Percentiles rank a stretch among this genome's conserved stretches.
These are phyloP conservation scores for Caenorhabditis angaria DNA, from an alignment of 2,888 invertebrate species.

Conservation along the genomic window DNA sequence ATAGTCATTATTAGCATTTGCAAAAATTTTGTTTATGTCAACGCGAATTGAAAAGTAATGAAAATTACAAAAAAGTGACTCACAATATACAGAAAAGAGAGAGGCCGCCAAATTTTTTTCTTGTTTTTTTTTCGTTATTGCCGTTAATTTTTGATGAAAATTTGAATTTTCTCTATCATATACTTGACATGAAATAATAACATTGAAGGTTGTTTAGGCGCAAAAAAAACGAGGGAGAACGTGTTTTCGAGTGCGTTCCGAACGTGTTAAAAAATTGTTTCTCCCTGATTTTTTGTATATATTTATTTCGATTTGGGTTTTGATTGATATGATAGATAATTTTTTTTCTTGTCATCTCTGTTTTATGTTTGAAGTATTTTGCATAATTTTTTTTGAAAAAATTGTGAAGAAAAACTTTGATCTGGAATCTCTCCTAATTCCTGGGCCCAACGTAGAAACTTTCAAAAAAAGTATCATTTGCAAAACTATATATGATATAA, in stretches of 20 bases:
- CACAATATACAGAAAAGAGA: not conserved
- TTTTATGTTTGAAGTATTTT: no score
- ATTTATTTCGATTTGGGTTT: not conserved
- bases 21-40: not conserved
- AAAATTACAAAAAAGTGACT: not conserved
- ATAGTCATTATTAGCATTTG: not conserved
- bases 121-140: not conserved
- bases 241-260: conserved; percentile 4
- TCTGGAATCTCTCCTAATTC: no score
- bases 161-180: not conserved
- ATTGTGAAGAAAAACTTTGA: no score
- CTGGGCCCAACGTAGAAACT: no score
- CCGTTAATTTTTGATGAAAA: not conserved
- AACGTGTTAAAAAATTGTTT: conserved; percentile 2
- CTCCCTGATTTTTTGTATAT: not conserved
- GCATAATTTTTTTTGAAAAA: no score
- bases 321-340: conserved; percentile 2
- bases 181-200: not conserved
- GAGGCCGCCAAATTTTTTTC: not conserved
- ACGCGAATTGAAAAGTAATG: conserved; percentile 4
- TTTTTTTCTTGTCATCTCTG: not conserved
- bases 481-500: no score
- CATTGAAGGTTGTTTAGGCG: not conserved
- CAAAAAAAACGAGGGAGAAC: not conserved
- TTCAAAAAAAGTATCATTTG: no score